Base-by-base conservation (phyloP, 2,113 vertebrate genomes). In the Leuciscus idus region DNA sequence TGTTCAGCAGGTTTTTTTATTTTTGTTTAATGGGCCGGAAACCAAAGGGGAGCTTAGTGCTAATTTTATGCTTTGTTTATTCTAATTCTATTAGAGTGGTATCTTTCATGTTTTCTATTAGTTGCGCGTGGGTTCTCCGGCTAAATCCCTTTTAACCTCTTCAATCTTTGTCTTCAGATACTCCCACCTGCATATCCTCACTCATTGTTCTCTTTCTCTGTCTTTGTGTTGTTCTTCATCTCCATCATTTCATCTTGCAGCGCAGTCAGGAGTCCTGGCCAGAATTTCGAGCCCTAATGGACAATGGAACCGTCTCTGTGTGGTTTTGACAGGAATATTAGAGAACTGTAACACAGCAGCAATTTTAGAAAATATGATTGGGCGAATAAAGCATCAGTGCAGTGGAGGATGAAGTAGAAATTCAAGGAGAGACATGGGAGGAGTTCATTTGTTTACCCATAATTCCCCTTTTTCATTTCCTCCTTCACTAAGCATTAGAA, bases 41-140 rank as follows among this genome's bases (percentile, higher is more conserved):
- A 91, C 46, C 81, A 73, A 72, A 28, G 81, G 84, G 87, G 78
- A 86, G 88, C 90, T 92, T 88, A 87, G 73, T 30, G 4, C 85
- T 87, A 89, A 92, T 92, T 92, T 92, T 84, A 87, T 36, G 82
- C 89, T 89, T 89, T 89, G 86, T 91, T 91, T 88, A 66, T 83
- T 90, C 91, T 89, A 88, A 92, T 92, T 92, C 88, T 89, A 62
- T 89, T 91, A 91, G 77, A 87, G 85, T 84, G 61, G 81, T 87
- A 88, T 91, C 89, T 89, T 62, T 86, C 85, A 87, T 90, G 84
- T 88, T 90, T 90, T 62, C 83, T 74, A 90, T 93, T 89, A 74
- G 81, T 62, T 57, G 76, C 78, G 78, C 66, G n/a, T 87, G 85
- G 72, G 88, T 90, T 90, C 89, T 62, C 89, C 68, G 46, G 36